phyloP scores from a whole-genome alignment of 2,797 vertebrate species.

The Sebastiscus tertius region DNA sequence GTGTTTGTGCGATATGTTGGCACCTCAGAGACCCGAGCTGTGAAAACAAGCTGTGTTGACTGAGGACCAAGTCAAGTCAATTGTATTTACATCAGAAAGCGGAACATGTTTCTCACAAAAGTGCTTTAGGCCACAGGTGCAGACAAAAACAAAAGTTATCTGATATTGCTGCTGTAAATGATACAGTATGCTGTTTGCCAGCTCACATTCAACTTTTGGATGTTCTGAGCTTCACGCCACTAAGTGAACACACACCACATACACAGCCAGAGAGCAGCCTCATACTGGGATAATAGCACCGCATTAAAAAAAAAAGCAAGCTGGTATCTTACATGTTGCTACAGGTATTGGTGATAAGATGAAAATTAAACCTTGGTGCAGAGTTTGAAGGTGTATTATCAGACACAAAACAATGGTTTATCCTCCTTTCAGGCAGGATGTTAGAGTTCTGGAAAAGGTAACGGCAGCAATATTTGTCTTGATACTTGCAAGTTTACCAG shows the following conservation, averaged over 20 bases:
- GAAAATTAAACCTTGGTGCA: not conserved
- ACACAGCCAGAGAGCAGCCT: not conserved
- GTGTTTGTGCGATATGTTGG: slow-evolving; percentile 31
- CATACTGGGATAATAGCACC: not conserved
- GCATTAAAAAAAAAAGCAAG: slow-evolving; percentile 7
- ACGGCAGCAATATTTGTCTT: not conserved
- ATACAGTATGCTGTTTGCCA: not conserved
- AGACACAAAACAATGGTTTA: too few relatives aligned
- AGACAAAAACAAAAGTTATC: slow-evolving; percentile 17
- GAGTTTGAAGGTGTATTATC: not conserved
- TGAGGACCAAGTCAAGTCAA: slow-evolving; percentile 33
- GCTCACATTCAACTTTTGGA: not conserved
- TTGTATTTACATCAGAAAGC: slow-evolving; percentile 44
- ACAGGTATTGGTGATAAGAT: not conserved
- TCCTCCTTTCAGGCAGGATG: not conserved
- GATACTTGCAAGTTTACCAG: not conserved
- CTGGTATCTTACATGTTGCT: not conserved
- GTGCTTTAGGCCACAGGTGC: slow-evolving; percentile 8
- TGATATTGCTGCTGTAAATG: slow-evolving; percentile 28
- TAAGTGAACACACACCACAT: not conserved
- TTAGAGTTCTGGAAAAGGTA: not conserved
- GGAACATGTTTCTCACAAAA: slow-evolving; percentile 13
- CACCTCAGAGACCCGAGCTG: slow-evolving; percentile 37
- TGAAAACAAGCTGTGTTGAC: slow-evolving; percentile 45
- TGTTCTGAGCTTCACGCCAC: not conserved